Evolutionary conservation across 2,797 vertebrate species (phyloP), one percentile per base, ranked within the genome.

Genomic region (Oreochromis grahami): DNA sequence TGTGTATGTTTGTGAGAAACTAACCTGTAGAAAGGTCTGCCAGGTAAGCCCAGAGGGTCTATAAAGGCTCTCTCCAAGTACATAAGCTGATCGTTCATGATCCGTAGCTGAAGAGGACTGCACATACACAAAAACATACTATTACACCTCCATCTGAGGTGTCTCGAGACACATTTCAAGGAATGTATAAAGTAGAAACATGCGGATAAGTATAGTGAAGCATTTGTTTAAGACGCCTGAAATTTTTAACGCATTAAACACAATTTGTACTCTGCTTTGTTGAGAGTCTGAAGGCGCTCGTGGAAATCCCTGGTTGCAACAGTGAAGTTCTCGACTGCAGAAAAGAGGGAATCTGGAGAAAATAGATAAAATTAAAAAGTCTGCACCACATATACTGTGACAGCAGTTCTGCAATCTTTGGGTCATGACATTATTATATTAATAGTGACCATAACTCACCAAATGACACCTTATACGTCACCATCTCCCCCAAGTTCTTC

Each of bases 61-160:
- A 97, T 97, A 88, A 99, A 99, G 53, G 98, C 97, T 90, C 98
- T 96, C 93, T 99, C 98, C 88, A 99, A 93, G 92, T 98, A 97
- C 98, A 99, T 98, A 38, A 98, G 95, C 91, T 98, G 98, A 92
- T 99, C 98, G 36, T 99, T 99, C 58, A 96, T 87, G 78, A 97
- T 94, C 79, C 98, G 97, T 41, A 99, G 93, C 86, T 96, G 94
- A 78, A 99, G 81, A 29, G 94, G 90, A 89, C 98, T 99, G 83
- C 88, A 56, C 56, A 86, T 21, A 82, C 50, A 53, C 43, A 34
- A 32, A n/a, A 80, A 34, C 11, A 68, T 43, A 8, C 12, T n/a
- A 17, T 77, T 79, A 76, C 10, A 19, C 9, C 19, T 53, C 19
- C 1, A 38, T 29, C 50, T 50, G 34, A 21, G 21, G 21, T 21